Evolutionary conservation across 2,888 invertebrate genomes (phyloP).

Genomic region (Oscheius sp.): DNA sequence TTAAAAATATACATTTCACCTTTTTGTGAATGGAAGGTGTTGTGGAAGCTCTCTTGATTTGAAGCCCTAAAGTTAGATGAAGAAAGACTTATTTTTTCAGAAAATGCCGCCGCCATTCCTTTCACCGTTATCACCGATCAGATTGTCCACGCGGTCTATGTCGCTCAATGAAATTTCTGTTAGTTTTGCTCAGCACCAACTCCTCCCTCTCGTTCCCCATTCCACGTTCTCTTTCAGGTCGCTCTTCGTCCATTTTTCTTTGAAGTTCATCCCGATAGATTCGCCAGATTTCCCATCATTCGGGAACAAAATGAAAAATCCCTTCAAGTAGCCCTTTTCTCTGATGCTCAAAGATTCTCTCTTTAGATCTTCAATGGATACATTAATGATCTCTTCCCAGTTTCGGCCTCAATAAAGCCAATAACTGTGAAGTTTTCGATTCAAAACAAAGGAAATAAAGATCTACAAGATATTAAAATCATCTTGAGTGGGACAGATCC

Average conservation of each 20-base stretch:
- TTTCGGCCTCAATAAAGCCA: conserved; percentile 33
- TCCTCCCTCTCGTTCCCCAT: not conserved
- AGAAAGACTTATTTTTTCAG: not conserved
- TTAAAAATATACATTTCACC: too few relatives aligned
- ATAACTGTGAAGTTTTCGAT: conserved; percentile 36
- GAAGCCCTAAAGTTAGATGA: too few relatives aligned
- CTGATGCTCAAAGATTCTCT: not conserved
- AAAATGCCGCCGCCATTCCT: conserved; percentile 7
- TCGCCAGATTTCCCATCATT: conserved; percentile 71
- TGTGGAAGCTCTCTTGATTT: too few relatives aligned
- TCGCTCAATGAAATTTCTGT: conserved; percentile 24
- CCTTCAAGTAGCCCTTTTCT: conserved; percentile 60
- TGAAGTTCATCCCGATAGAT: conserved; percentile 73
- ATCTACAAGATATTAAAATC: conserved; percentile 52
- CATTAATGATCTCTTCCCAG: conserved; percentile 66
- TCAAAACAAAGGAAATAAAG: conserved; percentile 19
- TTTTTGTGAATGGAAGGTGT: too few relatives aligned
- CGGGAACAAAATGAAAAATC: conserved; percentile 66
- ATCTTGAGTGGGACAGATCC: conserved; percentile 65
- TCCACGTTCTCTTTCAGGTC: conserved; percentile 34
- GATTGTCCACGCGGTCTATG: conserved; percentile 4
- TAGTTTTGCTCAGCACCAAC: not conserved
- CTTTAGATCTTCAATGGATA: conserved; percentile 69
- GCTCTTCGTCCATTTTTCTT: conserved; percentile 73
- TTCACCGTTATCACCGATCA: conserved; percentile 9